These are phyloP conservation scores for Ictalurus furcatus DNA, from an alignment of 2,113 vertebrate species.

Conservation along the genomic window DNA sequence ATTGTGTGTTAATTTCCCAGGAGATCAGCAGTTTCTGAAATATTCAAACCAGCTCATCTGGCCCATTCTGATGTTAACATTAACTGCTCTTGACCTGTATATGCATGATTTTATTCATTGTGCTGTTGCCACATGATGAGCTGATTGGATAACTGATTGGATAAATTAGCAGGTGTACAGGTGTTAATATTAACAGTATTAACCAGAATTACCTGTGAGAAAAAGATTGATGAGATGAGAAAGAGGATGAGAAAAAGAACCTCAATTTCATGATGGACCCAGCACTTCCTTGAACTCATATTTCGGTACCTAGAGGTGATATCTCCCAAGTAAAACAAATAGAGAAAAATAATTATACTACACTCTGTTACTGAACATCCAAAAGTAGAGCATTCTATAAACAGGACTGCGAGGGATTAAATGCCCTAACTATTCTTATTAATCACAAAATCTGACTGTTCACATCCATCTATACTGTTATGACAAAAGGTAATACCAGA, in stretches of 20 bases:
- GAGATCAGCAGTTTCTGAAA: no score
- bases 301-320: background rate
- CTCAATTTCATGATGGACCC: background rate
- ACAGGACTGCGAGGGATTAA: background rate
- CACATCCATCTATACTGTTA: slow-evolving; percentile 6
- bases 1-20: no score
- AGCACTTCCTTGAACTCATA: background rate
- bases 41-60: no score
- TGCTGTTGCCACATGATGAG: no score
- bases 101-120: no score
- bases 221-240: background rate
- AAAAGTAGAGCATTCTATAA: background rate
- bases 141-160: no score
- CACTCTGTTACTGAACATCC: background rate
- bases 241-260: background rate
- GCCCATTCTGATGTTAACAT: no score
- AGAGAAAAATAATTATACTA: background rate
- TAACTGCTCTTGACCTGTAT: no score
- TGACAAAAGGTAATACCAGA: slow-evolving; percentile 24
- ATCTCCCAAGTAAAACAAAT: background rate
- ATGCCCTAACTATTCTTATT: background rate
- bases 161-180: no score
- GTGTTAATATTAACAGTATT: background rate
- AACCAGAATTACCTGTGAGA: background rate
- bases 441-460: slow-evolving; percentile 27